Conservation (phyloP, 2,888 invertebrate genomes). For the Plagodis pulveraria region DNA sequence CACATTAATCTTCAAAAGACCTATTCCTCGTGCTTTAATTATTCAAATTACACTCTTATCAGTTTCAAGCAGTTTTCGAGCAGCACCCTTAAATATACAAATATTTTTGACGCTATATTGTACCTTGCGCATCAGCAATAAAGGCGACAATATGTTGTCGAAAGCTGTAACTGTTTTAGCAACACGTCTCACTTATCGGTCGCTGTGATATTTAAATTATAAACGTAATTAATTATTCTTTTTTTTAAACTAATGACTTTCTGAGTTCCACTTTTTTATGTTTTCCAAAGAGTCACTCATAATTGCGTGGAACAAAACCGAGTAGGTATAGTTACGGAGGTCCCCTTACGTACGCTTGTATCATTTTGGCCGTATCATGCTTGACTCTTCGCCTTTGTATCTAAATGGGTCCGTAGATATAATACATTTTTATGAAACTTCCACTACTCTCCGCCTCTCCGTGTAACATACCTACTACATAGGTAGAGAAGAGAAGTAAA, state of each 20-base stretch:
- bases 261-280: not conserved
- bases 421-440: too few relatives aligned
- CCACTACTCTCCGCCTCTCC: too few relatives aligned
- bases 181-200: constrained; percentile 49
- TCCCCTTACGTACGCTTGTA: too few relatives aligned
- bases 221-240: constrained; percentile 54
- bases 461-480: too few relatives aligned
- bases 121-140: constrained; percentile 35
- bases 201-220: constrained; percentile 52
- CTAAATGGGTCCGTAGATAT: too few relatives aligned
- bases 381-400: too few relatives aligned
- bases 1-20: constrained; percentile 74
- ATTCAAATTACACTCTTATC: constrained; percentile 80
- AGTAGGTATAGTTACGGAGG: too few relatives aligned
- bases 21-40: constrained; percentile 68
- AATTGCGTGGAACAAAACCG: too few relatives aligned
- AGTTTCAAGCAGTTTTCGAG: constrained; percentile 69
- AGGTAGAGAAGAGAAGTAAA: too few relatives aligned
- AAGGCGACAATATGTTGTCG: constrained; percentile 35
- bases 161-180: constrained; percentile 14
- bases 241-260: constrained; percentile 37
- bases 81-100: constrained; percentile 45
- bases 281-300: too few relatives aligned
- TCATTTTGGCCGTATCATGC: too few relatives aligned
- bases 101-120: constrained; percentile 26